Evolutionary conservation across 2,888 invertebrate species (phyloP).

Genomic region (Metopia argyrocephala): DNA sequence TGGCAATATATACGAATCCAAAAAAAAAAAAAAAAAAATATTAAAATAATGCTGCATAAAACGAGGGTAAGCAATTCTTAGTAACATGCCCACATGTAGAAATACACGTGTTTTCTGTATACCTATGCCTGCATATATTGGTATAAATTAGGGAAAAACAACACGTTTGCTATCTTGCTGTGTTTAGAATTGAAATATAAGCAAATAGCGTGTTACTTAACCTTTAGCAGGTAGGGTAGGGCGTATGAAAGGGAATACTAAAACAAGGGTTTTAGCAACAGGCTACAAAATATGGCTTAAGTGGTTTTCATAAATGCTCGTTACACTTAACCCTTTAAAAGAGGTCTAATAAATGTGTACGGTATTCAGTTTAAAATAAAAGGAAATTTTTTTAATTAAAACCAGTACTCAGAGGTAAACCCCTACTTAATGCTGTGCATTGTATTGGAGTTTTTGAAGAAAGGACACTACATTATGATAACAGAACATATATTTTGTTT

Average conservation of each 20-base stretch:
- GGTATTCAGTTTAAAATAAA: too few species aligned
- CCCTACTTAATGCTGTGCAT: too few species aligned
- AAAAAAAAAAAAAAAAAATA: too few species aligned
- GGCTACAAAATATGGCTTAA: slow-evolving; percentile 15
- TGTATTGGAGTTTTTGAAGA: too few species aligned
- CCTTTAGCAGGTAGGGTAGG: background rate
- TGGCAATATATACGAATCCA: slow-evolving; percentile 4
- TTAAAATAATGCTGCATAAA: slow-evolving; percentile 42
- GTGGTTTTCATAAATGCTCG: slow-evolving; percentile 28
- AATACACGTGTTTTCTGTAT: background rate
- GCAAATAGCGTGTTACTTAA: slow-evolving; percentile 21
- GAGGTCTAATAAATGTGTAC: background rate
- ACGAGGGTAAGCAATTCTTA: slow-evolving; percentile 1
- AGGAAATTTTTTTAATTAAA: too few species aligned
- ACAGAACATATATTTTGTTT: too few species aligned
- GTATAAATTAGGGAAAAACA: too few species aligned
- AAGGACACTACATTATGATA: too few species aligned
- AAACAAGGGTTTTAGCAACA: slow-evolving; percentile 4
- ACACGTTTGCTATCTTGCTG: background rate
- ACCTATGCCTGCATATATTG: too few species aligned
- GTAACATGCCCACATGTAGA: background rate
- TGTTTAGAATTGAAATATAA: background rate
- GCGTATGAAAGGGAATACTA: background rate
- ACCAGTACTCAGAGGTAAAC: too few species aligned
- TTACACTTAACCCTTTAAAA: background rate